Conservation (phyloP, 2,113 vertebrate genomes). For the Dendropsophus ebraccatus region DNA sequence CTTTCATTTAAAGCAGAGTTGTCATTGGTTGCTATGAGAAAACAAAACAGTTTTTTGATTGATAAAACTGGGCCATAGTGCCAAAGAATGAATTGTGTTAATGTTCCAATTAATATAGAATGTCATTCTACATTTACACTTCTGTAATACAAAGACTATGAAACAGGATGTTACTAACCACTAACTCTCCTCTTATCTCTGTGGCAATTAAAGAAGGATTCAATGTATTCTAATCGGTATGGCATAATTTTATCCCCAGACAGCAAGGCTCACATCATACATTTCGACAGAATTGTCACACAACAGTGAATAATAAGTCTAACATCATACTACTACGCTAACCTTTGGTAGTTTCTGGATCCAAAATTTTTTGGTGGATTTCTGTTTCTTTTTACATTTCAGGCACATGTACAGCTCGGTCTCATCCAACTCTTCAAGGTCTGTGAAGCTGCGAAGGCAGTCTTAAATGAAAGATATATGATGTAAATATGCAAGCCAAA, state of each 20-base stretch:
- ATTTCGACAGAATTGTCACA: not conserved
- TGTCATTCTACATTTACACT: too few relatives aligned
- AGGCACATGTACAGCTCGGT: conserved; percentile 97
- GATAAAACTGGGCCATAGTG: too few relatives aligned
- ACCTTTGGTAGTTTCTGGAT: conserved; percentile 96
- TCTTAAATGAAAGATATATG: conserved; percentile 73
- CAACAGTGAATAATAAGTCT: not conserved
- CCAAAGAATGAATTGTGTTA: too few relatives aligned
- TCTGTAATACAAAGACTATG: too few relatives aligned
- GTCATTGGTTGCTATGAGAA: too few relatives aligned
- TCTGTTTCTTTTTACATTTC: conserved; percentile 96
- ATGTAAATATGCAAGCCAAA: not conserved
- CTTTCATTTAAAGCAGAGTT: too few relatives aligned
- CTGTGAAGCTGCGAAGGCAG: conserved; percentile 96
- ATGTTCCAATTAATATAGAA: too few relatives aligned
- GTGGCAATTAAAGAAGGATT: too few relatives aligned
- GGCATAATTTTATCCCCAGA: not conserved
- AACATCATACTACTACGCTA: not conserved
- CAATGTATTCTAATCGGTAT: not conserved
- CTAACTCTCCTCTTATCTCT: too few relatives aligned
- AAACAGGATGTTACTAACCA: too few relatives aligned
- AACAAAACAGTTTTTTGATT: too few relatives aligned
- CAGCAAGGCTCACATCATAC: not conserved
- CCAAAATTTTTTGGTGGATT: conserved; percentile 99
- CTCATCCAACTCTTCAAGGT: conserved; percentile 96